These are phyloP conservation scores for Triops longicaudatus DNA, from an alignment of 1,140 invertebrate species.

Conservation along the genomic window DNA sequence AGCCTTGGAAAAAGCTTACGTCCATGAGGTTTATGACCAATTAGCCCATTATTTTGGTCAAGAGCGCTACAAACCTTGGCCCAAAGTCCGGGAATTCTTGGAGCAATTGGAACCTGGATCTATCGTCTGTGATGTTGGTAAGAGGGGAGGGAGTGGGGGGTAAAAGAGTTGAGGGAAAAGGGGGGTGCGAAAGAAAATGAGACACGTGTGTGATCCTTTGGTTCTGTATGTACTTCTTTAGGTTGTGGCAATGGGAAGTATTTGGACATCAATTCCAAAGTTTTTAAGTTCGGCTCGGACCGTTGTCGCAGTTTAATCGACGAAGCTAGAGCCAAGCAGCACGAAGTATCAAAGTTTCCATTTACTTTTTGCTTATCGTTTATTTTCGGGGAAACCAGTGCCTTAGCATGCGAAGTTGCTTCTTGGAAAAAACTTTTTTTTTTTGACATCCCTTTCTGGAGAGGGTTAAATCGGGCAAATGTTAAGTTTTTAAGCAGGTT, in stretches of 20 bases:
- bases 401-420: too few relatives aligned
- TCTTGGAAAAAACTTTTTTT: too few relatives aligned
- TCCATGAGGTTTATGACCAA: conserved; percentile 89
- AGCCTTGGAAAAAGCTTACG: conserved; percentile 85
- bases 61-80: conserved; percentile 60
- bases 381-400: too few relatives aligned
- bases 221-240: conserved; percentile 38
- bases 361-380: too few relatives aligned
- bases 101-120: conserved; percentile 78
- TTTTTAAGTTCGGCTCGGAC: conserved; percentile 80
- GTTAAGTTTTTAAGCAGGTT: too few relatives aligned
- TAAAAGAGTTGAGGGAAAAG: neutral
- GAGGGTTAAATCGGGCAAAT: too few relatives aligned
- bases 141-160: conserved; percentile 42
- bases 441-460: too few relatives aligned
- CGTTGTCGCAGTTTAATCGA: conserved; percentile 69
- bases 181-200: too few relatives aligned
- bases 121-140: conserved; percentile 86
- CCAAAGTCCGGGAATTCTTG: conserved; percentile 76
- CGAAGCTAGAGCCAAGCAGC: conserved; percentile 63
- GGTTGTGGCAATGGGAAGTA: conserved; percentile 92
- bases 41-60: conserved; percentile 44
- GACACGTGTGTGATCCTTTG: neutral
- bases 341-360: conserved; percentile 56
- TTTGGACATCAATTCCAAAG: conserved; percentile 70